phyloP scores from a whole-genome alignment of 2,888 invertebrate species.

The Tortricodes alternella region DNA sequence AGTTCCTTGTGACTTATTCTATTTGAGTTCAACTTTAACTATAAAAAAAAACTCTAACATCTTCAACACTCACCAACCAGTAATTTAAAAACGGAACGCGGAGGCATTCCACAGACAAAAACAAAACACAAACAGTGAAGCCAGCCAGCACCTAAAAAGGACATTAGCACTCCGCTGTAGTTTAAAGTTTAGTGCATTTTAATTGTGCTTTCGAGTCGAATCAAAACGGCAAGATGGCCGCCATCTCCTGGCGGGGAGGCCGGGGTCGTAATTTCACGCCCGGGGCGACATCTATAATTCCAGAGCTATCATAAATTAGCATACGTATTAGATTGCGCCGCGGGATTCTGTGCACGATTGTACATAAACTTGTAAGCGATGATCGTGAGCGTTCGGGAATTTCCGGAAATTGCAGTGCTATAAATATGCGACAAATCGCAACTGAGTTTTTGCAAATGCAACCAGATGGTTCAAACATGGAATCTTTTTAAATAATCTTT shows the following conservation, averaged over 20 bases:
- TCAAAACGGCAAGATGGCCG: slow-evolving; percentile 72
- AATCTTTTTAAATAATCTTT: no score
- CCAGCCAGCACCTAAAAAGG: slow-evolving; percentile 42
- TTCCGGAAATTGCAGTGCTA: slow-evolving; percentile 47
- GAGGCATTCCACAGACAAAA: slow-evolving; percentile 33
- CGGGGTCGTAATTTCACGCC: slow-evolving; percentile 68
- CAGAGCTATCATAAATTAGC: slow-evolving; percentile 78
- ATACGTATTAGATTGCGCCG: slow-evolving; percentile 76
- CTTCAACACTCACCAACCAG: background rate
- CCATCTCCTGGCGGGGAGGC: slow-evolving; percentile 44
- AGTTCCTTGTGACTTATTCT: no score
- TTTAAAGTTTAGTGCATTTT: slow-evolving; percentile 51
- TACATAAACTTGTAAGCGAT: slow-evolving; percentile 46
- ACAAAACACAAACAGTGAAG: slow-evolving; percentile 28
- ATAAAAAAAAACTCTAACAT: background rate
- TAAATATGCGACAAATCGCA: slow-evolving; percentile 35
- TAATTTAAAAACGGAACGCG: slow-evolving; percentile 23
- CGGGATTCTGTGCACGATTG: slow-evolving; percentile 66
- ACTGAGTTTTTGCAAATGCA: no score
- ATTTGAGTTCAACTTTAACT: slow-evolving; percentile 1
- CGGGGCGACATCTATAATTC: slow-evolving; percentile 78
- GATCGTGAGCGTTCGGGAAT: slow-evolving; percentile 36
- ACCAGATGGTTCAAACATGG: no score
- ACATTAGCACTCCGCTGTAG: slow-evolving; percentile 48
- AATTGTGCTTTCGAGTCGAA: slow-evolving; percentile 55